Evolutionary conservation across 2,797 vertebrate genomes (phyloP).

Genomic region (Melanotaenia pygmaea): DNA sequence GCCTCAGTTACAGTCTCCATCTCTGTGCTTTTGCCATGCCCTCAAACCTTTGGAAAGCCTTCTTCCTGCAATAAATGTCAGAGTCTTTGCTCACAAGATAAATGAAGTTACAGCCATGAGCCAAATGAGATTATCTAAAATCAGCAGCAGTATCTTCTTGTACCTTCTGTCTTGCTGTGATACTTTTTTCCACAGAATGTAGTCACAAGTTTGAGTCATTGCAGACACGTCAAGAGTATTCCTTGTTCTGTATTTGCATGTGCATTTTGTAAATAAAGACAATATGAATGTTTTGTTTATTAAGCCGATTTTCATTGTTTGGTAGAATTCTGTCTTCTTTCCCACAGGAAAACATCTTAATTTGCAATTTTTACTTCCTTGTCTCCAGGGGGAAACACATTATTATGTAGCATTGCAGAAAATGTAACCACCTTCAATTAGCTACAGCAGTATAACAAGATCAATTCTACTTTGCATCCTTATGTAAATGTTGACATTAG

Average conservation of each 20-base stretch:
- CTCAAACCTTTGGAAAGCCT: slow-evolving; percentile 79
- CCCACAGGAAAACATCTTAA: not conserved
- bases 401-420: not conserved
- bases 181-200: slow-evolving; percentile 36
- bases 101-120: slow-evolving; percentile 57
- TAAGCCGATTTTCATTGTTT: not conserved
- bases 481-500: slow-evolving; percentile 7
- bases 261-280: slow-evolving; percentile 13
- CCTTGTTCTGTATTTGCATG: slow-evolving; percentile 7
- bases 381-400: not conserved
- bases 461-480: not conserved
- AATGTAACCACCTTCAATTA: no score
- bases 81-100: slow-evolving; percentile 64
- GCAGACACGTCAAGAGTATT: slow-evolving; percentile 21
- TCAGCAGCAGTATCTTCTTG: slow-evolving; percentile 59
- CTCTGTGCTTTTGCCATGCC: slow-evolving; percentile 68
- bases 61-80: slow-evolving; percentile 81
- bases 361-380: not conserved
- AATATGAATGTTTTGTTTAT: not conserved
- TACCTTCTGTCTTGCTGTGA: slow-evolving; percentile 53
- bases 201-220: slow-evolving; percentile 27
- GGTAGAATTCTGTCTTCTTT: not conserved
- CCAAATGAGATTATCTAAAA: slow-evolving; percentile 75
- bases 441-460: not conserved
- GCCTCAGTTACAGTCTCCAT: slow-evolving; percentile 53